Base-by-base conservation (phyloP, 2,888 invertebrate genomes). In the Synanthedon myopaeformis region DNA sequence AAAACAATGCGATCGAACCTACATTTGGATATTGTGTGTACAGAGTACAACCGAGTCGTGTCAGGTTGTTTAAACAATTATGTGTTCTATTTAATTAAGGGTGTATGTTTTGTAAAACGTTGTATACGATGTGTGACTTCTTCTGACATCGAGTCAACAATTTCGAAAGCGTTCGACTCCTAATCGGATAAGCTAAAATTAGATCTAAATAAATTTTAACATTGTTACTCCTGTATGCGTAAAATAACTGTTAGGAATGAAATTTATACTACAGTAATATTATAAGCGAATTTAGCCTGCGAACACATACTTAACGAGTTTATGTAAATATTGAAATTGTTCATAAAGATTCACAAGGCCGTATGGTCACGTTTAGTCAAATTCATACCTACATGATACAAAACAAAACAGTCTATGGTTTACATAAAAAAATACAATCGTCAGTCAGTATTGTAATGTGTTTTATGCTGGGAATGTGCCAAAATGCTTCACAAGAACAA, bases 101-200 rank as follows among this genome's bases (percentile, higher is more conserved):
- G 76, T 77, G 76, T 81, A 76, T 79, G 77, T 82, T 86, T 83
- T 83, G 70, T 83, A 84, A 85, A 83, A 78, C 79, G 75, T 82
- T 86, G 86, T 86, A 87, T 87, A 87, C 86, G 85, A 87, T 83
- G 82, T 81, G 79, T 79, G 81, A 82, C 79, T 83, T 81, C 73
- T 77, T 76, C 69, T 68, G 77, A 71, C 82, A 75, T 78, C 83
- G 76, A 74, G 69, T 76, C 75, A 73, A 74, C 76, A 70, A 66
- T 72, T 70, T 72, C 78, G 66, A 66, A 69, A 70, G 66, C 63
- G 67, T 73, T 82, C 74, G 76, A 79, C 72, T 77, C 73, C 72
- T 76, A 72, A 72, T 76, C 62, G 67, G 23, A 61, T 84, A 81
- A 79, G 77, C 70, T 74, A 83, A 78, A 85, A 79, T 75, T 72